Evolutionary conservation across 2,797 vertebrate species (phyloP).

Genomic region (Sparus aurata): DNA sequence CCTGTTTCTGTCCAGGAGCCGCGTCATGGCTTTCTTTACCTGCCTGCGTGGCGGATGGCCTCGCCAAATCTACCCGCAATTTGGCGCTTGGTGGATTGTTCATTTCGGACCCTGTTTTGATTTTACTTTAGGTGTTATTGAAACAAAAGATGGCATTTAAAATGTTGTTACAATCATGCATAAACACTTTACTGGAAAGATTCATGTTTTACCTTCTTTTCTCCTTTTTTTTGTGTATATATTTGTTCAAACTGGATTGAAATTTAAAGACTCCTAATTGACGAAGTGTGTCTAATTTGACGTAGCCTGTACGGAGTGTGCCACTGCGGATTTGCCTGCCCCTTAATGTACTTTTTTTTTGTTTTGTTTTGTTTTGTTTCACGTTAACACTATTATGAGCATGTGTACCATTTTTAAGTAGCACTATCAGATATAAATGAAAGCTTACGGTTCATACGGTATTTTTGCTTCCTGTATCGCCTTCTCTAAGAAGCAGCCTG

Average conservation of each 20-base stretch:
- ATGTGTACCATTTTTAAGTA: slow-evolving; percentile 43
- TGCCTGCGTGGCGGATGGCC: no score
- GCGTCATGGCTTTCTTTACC: no score
- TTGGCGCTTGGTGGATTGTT: no score
- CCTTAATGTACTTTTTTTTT: slow-evolving; percentile 29
- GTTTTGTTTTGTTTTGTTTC: neutral
- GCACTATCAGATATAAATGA: slow-evolving; percentile 27
- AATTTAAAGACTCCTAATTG: slow-evolving; percentile 13
- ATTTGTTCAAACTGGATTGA: slow-evolving; percentile 38
- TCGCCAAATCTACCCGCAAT: no score
- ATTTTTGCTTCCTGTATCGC: slow-evolving; percentile 34
- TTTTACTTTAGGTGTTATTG: neutral
- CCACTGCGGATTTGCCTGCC: slow-evolving; percentile 64
- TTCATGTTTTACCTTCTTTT: slow-evolving; percentile 8
- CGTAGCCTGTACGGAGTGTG: neutral
- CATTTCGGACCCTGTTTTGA: neutral
- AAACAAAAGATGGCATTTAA: neutral
- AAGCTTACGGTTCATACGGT: slow-evolving; percentile 36
- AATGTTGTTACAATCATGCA: slow-evolving; percentile 18
- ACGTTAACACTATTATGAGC: slow-evolving; percentile 51
- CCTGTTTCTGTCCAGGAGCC: no score
- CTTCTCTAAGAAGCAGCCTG: slow-evolving; percentile 12
- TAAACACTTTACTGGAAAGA: slow-evolving; percentile 26
- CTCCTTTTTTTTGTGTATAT: slow-evolving; percentile 35
- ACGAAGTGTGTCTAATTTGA: neutral